phyloP scores from a whole-genome alignment of 1,140 invertebrate species.

The Oryzaephilus surinamensis region DNA sequence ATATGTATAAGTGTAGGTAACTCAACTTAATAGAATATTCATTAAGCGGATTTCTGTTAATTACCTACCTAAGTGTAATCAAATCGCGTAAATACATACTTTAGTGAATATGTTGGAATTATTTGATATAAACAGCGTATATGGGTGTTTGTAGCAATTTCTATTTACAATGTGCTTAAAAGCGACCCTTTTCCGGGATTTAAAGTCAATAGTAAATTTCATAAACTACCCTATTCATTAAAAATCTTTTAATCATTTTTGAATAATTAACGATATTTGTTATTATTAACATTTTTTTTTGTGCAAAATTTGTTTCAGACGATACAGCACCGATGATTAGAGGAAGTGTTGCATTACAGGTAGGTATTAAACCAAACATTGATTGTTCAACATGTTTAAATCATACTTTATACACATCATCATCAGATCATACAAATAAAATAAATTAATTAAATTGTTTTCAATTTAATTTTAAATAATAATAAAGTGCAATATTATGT shows the following conservation, averaged over 20 bases:
- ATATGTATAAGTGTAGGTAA: slow-evolving; percentile 19
- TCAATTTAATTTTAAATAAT: too few species aligned
- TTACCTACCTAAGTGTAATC: slow-evolving; percentile 28
- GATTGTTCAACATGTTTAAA: slow-evolving; percentile 10
- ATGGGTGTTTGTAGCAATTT: neutral
- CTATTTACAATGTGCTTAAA: slow-evolving; percentile 1
- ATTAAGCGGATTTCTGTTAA: slow-evolving; percentile 26
- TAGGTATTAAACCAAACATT: slow-evolving; percentile 9
- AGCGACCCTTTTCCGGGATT: too few species aligned
- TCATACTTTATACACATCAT: neutral
- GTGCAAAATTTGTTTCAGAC: slow-evolving; percentile 10
- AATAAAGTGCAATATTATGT: too few species aligned
- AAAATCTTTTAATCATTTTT: too few species aligned
- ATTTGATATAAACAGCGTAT: slow-evolving; percentile 2
- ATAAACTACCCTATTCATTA: too few species aligned
- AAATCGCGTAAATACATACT: slow-evolving; percentile 23
- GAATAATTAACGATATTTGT: too few species aligned
- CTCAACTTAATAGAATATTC: slow-evolving; percentile 20
- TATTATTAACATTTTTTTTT: too few species aligned
- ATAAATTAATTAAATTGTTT: neutral
- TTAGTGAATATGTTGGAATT: slow-evolving; percentile 10
- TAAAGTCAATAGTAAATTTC: neutral
- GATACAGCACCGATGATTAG: slow-evolving; percentile 4
- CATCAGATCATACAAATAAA: neutral
- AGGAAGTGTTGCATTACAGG: slow-evolving; percentile 2